Evolutionary conservation across 64 coral and sea anemone genomes (phyloP).

Genomic region (Montipora foliosa): DNA sequence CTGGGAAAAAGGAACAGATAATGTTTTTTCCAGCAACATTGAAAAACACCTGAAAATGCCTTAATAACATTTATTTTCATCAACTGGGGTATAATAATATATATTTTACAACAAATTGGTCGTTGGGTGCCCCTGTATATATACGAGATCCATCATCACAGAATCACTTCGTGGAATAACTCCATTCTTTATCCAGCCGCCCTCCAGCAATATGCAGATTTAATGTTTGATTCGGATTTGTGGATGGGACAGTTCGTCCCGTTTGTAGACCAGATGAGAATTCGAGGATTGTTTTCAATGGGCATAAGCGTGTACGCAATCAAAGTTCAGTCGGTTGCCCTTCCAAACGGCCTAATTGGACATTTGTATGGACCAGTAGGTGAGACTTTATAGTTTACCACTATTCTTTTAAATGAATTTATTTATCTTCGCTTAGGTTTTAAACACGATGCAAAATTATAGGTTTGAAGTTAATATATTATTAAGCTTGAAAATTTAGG

Average conservation of each 20-base stretch:
- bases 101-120: no score
- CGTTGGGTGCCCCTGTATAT: no score
- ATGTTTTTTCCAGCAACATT: no score
- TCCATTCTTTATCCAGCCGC: not conserved
- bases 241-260: not conserved
- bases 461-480: no score
- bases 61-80: no score
- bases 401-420: no score
- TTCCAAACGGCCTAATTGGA: not conserved
- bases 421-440: not conserved
- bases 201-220: not conserved
- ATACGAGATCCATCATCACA: not conserved
- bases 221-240: not conserved
- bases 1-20: no score
- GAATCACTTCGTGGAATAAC: not conserved
- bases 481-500: no score
- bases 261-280: not conserved
- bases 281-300: not conserved
- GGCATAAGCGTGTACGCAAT: not conserved
- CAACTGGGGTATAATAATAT: no score
- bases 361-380: not conserved
- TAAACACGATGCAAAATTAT: no score
- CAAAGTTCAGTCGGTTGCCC: not conserved
- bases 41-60: no score
- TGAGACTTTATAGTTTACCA: not conserved